Evolutionary conservation across 1,140 invertebrate species (phyloP).

Genomic region (Pristionchus pacificus): DNA sequence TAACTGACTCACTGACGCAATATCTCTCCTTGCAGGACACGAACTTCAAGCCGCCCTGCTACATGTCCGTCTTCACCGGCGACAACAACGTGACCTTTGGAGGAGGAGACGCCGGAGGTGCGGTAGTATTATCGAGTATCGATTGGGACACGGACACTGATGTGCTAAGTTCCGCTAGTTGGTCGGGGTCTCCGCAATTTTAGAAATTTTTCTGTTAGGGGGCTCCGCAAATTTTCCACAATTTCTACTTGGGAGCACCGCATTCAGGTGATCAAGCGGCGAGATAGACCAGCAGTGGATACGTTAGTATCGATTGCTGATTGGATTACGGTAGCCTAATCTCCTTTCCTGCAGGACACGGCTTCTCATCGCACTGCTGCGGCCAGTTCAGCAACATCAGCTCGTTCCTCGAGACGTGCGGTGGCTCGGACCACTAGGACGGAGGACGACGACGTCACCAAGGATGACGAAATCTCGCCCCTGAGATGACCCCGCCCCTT

Average conservation of each 20-base stretch:
- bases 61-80: slow-evolving; percentile 25
- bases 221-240: background rate
- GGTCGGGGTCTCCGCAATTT: too few relatives aligned
- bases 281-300: too few relatives aligned
- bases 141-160: background rate
- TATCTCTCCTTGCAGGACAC: too few relatives aligned
- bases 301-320: background rate
- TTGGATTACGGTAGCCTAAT: background rate
- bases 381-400: slow-evolving; percentile 13
- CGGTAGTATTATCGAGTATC: background rate
- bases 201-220: too few relatives aligned
- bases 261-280: too few relatives aligned
- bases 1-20: slow-evolving; percentile 27
- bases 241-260: too few relatives aligned
- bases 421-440: too few relatives aligned
- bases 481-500: too few relatives aligned
- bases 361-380: slow-evolving; percentile 1
- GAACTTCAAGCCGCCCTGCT: slow-evolving; percentile 31
- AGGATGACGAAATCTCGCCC: too few relatives aligned
- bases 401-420: slow-evolving; percentile 17
- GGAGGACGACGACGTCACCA: too few relatives aligned
- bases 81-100: slow-evolving; percentile 15
- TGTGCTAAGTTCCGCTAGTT: background rate
- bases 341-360: background rate
- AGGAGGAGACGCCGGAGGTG: slow-evolving; percentile 14